A percentile compares a stretch with the other conserved stretches of the same genome.
phyloP scores from a whole-genome alignment of 2,797 vertebrate genomes.

The Premnoplex brunnescens region DNA sequence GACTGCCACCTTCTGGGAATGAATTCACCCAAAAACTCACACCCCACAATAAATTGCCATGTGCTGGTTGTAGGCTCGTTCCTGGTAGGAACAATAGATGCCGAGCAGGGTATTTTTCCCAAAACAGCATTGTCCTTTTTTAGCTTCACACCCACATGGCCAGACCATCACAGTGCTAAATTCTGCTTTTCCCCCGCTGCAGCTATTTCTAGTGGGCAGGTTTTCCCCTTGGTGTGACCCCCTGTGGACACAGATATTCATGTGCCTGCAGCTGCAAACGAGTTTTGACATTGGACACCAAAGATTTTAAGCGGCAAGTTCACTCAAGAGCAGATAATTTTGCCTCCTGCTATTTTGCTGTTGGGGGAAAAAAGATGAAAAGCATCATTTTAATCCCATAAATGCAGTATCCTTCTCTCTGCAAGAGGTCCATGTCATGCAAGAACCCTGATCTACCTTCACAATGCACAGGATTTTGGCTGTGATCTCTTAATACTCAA shows the following conservation, averaged over 20 bases:
- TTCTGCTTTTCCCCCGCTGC: conserved; percentile 15
- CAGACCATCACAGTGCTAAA: neutral
- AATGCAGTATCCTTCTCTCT: neutral
- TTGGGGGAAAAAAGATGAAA: neutral
- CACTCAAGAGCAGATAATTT: conserved; percentile 16
- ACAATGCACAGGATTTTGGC: neutral
- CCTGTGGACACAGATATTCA: neutral
- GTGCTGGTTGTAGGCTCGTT: neutral
- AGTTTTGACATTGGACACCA: neutral
- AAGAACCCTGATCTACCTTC: neutral
- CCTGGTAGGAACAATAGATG: conserved; percentile 8
- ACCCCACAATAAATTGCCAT: rapidly evolving
- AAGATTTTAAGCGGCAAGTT: neutral
- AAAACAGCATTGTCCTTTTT: conserved; percentile 5
- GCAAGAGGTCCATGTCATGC: neutral
- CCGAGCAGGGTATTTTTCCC: neutral
- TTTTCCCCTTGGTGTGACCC: neutral
- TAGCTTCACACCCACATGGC: conserved; percentile 48
- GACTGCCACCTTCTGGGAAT: conserved; percentile 73
- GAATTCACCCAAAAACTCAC: neutral
- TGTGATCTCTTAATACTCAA: neutral
- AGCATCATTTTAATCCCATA: conserved; percentile 1
- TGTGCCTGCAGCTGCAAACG: neutral
- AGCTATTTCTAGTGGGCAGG: neutral
- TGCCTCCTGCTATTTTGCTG: conserved; percentile 1